Base-by-base conservation (phyloP, 2,797 vertebrate genomes). In the Ptychadena robeensis region DNA sequence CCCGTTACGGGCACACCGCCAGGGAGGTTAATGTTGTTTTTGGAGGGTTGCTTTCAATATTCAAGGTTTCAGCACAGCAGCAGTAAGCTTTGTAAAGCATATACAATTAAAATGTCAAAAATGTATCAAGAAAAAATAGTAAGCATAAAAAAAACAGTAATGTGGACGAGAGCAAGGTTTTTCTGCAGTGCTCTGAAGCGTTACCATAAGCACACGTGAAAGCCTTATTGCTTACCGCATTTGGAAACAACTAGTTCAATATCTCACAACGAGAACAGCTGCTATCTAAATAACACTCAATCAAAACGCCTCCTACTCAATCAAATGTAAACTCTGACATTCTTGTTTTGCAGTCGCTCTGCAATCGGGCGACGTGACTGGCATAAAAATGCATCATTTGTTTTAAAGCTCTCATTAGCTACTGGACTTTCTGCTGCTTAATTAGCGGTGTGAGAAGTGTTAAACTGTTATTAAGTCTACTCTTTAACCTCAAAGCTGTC, bases 381-480 rank as follows among this genome's bases (percentile, higher is more conserved):
- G n/a, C 66, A 66, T 18, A 2, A 34, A 71, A 15, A 75, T 1
- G 6, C 15, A 73, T 75, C 68, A 10, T 83, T 84, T 82, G 79
- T 72, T 84, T 25, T 30, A 79, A 64, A 30, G 12, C 70, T 5
- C n/a, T 81, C 59, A 73, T 83, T 87, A 84, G 68, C 72, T 44
- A 25, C n/a, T 82, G 72, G 12, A 67, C 82, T 11, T 76, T 79
- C 77, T 70, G 34, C 65, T 38, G 44, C 48, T 76, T 87, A 86
- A 82, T 81, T 86, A 80, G 80, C 9, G 82, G 22, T 25, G 31
- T 4, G 35, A 6, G 70, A 31, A 82, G 81, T 78, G 80, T 85
- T 77, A 77, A 86, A 85, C 22, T 35, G n/a, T 6, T 86, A 76
- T 35, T 59, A 82, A 37, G 32, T 73, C 31, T 72, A 65, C 80